Conservation (phyloP, 2,797 vertebrate species). For the Sebastes steindachneri region DNA sequence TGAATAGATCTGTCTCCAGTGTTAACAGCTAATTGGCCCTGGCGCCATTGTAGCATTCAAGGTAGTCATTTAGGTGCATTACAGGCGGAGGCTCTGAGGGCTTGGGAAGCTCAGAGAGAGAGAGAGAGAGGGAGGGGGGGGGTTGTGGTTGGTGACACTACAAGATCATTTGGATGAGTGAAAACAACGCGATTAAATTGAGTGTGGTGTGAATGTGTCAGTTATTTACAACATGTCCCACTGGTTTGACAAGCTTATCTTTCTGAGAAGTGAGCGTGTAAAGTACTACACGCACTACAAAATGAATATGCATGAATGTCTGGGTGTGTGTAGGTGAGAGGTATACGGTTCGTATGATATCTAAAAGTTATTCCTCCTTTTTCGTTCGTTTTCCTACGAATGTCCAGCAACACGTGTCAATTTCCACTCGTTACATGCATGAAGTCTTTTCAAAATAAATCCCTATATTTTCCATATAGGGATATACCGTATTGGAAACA, state of each 20-base stretch:
- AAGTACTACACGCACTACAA: background rate
- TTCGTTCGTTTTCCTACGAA: no score
- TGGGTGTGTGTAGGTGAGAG: background rate
- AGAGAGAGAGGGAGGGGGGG: background rate
- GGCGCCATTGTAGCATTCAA: constrained; percentile 80
- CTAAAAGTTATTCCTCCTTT: no score
- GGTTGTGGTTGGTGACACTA: background rate
- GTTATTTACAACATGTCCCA: constrained; percentile 41
- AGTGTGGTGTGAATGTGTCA: constrained; percentile 22
- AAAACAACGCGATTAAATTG: constrained; percentile 65
- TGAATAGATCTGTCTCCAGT: constrained; percentile 81
- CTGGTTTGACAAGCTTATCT: constrained; percentile 60
- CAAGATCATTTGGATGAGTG: constrained; percentile 56
- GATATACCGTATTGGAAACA: background rate
- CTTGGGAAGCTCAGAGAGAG: constrained; percentile 39
- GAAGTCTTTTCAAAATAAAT: no score
- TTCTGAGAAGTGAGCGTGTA: background rate
- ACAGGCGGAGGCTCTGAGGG: constrained; percentile 71
- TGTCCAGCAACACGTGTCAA: no score
- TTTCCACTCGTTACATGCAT: no score
- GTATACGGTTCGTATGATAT: background rate
- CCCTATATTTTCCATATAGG: background rate
- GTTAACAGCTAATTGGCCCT: constrained; percentile 83
- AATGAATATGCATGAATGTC: background rate
- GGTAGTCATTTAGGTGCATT: constrained; percentile 85